A percentile compares a stretch with the other conserved stretches of the same genome.
phyloP scores from a whole-genome alignment of 2,797 vertebrate species.

The Phylloscopus collybita region DNA sequence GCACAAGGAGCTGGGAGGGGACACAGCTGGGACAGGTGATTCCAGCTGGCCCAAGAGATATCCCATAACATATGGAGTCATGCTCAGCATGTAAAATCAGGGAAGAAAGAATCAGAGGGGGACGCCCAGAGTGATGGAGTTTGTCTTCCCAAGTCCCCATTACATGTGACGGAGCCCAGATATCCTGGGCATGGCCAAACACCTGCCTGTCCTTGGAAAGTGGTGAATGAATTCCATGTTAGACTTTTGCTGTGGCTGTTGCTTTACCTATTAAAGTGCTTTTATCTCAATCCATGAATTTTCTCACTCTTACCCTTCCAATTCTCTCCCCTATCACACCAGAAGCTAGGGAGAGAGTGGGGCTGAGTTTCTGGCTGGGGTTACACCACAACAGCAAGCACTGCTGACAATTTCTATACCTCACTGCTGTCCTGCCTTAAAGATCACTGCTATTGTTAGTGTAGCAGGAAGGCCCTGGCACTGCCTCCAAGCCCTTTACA shows the following conservation, averaged over 20 bases:
- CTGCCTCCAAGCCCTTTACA: neutral
- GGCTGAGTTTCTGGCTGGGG: neutral
- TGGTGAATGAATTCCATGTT: neutral
- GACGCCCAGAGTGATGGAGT: neutral
- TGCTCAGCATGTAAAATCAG: neutral
- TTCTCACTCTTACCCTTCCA: neutral
- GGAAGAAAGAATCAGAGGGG: neutral
- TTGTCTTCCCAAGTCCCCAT: neutral
- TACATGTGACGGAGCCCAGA: rapidly evolving
- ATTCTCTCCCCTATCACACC: neutral
- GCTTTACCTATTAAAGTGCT: neutral
- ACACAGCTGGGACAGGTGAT: neutral
- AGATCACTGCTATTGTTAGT: neutral
- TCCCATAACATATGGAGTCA: neutral
- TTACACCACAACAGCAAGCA: neutral
- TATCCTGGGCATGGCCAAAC: neutral
- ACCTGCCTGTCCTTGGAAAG: neutral
- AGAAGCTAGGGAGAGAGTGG: neutral
- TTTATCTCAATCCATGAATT: neutral
- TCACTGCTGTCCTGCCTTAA: neutral
- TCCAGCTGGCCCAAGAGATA: neutral
- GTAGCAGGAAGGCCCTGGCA: neutral
- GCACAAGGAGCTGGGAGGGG: neutral
- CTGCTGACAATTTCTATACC: neutral
- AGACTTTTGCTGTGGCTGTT: neutral